Evolutionary conservation across 2,888 invertebrate genomes (phyloP).

Genomic region (Pandemis corylana): DNA sequence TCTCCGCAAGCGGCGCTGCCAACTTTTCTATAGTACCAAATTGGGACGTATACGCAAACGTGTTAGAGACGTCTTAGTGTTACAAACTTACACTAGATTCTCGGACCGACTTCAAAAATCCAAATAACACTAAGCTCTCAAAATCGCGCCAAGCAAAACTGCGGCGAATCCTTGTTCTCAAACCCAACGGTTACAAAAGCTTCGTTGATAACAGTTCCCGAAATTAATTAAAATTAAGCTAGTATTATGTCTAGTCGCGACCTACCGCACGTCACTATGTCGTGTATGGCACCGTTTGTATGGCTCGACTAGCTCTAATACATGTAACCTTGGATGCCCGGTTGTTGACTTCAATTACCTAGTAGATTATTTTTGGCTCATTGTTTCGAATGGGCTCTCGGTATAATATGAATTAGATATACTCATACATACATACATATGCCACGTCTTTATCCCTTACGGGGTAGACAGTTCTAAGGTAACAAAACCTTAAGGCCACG

Average conservation of each 20-base stretch:
- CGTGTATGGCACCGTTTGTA: not conserved
- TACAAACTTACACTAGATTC: too few species aligned
- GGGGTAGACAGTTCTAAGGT: too few species aligned
- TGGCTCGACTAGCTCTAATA: not conserved
- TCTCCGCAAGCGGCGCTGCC: too few species aligned
- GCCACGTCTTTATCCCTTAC: too few species aligned
- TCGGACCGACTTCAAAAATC: too few species aligned
- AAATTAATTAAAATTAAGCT: not conserved
- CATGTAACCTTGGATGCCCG: slow-evolving; percentile 22
- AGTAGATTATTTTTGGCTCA: slow-evolving; percentile 19
- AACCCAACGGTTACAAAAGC: not conserved
- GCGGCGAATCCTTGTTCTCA: not conserved
- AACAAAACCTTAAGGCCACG: too few species aligned
- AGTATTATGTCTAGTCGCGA: slow-evolving; percentile 1
- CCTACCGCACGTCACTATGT: not conserved
- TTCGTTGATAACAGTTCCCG: not conserved
- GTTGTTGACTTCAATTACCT: slow-evolving; percentile 20
- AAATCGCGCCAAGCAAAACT: not conserved
- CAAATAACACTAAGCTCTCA: too few species aligned
- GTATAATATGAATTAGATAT: not conserved
- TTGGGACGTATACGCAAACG: too few species aligned
- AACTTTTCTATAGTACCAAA: too few species aligned
- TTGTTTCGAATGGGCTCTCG: slow-evolving; percentile 1
- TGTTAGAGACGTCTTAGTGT: too few species aligned
- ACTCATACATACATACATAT: too few species aligned